Evolutionary conservation across 2,797 vertebrate genomes (phyloP), one percentile per base, ranked within the genome.

Genomic region (Anisognathus igniventris): DNA sequence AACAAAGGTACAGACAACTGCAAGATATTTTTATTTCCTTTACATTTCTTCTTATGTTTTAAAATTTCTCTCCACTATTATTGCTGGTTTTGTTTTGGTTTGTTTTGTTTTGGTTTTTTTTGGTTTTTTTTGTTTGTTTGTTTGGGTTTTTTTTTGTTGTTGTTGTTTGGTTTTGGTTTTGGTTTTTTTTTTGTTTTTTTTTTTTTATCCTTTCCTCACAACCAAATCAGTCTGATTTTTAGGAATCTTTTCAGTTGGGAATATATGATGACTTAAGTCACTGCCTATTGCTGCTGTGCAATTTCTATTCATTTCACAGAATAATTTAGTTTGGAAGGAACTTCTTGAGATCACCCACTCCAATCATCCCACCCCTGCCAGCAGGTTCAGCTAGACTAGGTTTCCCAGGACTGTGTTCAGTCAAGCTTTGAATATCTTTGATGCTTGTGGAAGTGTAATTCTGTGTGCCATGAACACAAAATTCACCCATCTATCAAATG

Each of bases 41-140:
- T 73, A 33, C 75, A 6, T 60, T 61, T 37, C 4, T 28, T 54
- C 2, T 68, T 62, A 24, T 39, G 5, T 47, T 56, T 82, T 39
- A 25, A 64, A 30, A 19, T 44, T 75, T 45, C 4, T 68, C 33
- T 44, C 27, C 20, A 14, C 20, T 64, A 7, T 65, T 68, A 28
- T 10, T 50, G 14, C 5, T 74, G 3, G 2, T 7, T 10, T 1
- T n/a, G n/a, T n/a, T n/a, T n/a, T n/a, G n/a, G n/a, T n/a, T n/a
- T n/a, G n/a, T n/a, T n/a, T n/a, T n/a, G n/a, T n/a, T n/a, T n/a
- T n/a, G n/a, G n/a, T n/a, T n/a, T n/a, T n/a, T n/a, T n/a, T n/a
- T n/a, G n/a, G n/a, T n/a, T n/a, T n/a, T n/a, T n/a, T n/a, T n/a
- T n/a, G n/a, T n/a, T n/a, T n/a, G n/a, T n/a, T n/a, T n/a, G n/a